Conservation (phyloP, 1,140 invertebrate species). For the Lysiphlebus fabarum region DNA sequence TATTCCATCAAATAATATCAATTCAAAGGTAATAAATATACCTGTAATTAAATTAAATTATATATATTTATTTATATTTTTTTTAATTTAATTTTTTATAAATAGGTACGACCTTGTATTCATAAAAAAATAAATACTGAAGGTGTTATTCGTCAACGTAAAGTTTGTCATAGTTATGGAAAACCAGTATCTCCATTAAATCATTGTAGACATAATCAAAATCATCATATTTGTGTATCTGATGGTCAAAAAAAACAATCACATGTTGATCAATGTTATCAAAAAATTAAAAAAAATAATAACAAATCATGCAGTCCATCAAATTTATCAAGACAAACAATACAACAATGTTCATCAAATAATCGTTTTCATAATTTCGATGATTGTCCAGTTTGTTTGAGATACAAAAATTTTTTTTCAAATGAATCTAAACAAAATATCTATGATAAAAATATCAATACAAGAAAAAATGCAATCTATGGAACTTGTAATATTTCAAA, state of each 20-base stretch:
- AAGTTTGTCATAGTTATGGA: conserved; percentile 45
- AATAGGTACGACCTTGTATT: conserved; percentile 31
- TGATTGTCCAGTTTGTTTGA: conserved; percentile 45
- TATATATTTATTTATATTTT: conserved; percentile 17
- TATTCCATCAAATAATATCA: conserved; percentile 23
- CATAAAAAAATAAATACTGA: conserved; percentile 33
- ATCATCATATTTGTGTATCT: neutral
- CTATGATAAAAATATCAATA: conserved; percentile 11
- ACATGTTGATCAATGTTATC: conserved; percentile 29
- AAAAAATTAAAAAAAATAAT: conserved; percentile 15
- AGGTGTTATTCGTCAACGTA: conserved; percentile 42
- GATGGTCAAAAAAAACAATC: conserved; percentile 15
- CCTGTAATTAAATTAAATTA: neutral
- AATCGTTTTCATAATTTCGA: conserved; percentile 35
- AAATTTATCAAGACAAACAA: neutral
- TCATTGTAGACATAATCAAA: conserved; percentile 11
- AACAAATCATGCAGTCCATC: conserved; percentile 11
- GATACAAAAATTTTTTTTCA: conserved; percentile 46
- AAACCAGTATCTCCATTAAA: conserved; percentile 27
- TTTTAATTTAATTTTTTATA: conserved; percentile 23
- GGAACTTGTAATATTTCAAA: conserved; percentile 15
- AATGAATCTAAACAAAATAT: conserved; percentile 5
- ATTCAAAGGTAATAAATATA: conserved; percentile 39
- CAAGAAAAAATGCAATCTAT: conserved; percentile 16
- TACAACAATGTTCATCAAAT: conserved; percentile 19